Base-by-base conservation (phyloP, 2,888 invertebrate species). In the Actias luna region DNA sequence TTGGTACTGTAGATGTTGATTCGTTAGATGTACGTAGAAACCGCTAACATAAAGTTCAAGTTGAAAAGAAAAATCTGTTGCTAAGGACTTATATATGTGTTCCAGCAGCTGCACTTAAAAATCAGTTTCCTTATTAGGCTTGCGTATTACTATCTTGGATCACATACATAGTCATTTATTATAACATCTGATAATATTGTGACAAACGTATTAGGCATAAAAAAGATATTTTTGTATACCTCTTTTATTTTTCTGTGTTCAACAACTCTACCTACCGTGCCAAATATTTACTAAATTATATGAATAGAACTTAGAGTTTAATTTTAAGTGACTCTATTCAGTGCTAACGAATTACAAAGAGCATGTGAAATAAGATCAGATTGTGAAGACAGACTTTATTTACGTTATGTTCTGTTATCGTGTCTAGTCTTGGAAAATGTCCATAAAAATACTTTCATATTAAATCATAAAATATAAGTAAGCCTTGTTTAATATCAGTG, bases 401-500 rank as follows among this genome's bases (percentile, higher is more conserved):
- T 50, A 22, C 46, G 12, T 50, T 50, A 12, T 25, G 14, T 50
- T 50, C 25, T 25, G 46, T 50, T 50, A 50, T 25, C 46, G 22
- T 50, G n/a, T 22, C 31, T 2, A 12, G 22, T n/a, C 25, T 31
- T 16, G 22, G 55, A 29, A 31, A 39, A 58, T 57, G 57, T 62
- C 39, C 25, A n/a, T 42, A 25, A 42, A 62, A 62, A 42, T 57
- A 33, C 39, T 58, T 42, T 18, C 7, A 29, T 22, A 31, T 42
- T 58, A 62, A 58, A 57, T 62, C 33, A 12, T 29, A 42, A 62
- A 62, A 58, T 62, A 57, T 58, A 39, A 58, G 82, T 81, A 88
- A 87, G 82, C 81, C 79, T 77, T 83, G 85, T 84, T 88, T 89
- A 89, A 89, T 87, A 89, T 86, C 85, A 72, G 74, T 72, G 77